Base-by-base conservation (phyloP, 2,888 invertebrate genomes). In the Colletes collaris region DNA sequence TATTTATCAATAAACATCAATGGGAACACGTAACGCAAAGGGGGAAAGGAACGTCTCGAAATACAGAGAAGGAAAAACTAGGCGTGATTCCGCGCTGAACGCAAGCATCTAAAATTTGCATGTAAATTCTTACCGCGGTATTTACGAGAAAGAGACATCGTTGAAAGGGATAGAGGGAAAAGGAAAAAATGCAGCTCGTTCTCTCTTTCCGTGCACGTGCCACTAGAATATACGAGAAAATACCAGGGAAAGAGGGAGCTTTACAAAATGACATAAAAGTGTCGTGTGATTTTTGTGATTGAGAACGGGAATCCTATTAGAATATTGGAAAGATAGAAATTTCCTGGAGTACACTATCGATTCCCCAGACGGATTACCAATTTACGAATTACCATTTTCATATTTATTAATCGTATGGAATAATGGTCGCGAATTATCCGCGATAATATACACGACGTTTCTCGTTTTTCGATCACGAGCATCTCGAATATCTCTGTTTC, bases 81-180 rank as follows among this genome's bases (percentile, higher is more conserved):
- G 16, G 62, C 49, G 58, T 19, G 69, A 80, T 53, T 70, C 55
- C 37, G 19, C 56, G 35, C n/a, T 37, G 79, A 68, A 60, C 40
- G 44, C 40, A 64, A 55, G 67, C 37, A 35, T n/a, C 56, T 64
- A 65, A 73, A 80, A 79, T 81, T 65, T 80, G 50, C 60, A 76
- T 73, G 62, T 65, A 69, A 76, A 76, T 76, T 76, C 76, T 76
- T 79, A 56, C 46, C 55, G 69, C 16, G 62, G 52, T 68, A 73
- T 73, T 76, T 70, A 76, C 64, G 70, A 35, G 74, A 75, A 65
- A 63, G 52, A 73, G 66, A 79, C 66, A 68, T 55, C 59, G 49
- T 62, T 10, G 65, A 44, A 37, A 53, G n/a, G 19, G 56, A 62
- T 59, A 60, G 46, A 52, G 27, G 55, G 8, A 49, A 56, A 56